Evolutionary conservation across 2,797 vertebrate species (phyloP), one percentile per base, ranked within the genome.

Genomic region (Aselliscus stoliczkanus): DNA sequence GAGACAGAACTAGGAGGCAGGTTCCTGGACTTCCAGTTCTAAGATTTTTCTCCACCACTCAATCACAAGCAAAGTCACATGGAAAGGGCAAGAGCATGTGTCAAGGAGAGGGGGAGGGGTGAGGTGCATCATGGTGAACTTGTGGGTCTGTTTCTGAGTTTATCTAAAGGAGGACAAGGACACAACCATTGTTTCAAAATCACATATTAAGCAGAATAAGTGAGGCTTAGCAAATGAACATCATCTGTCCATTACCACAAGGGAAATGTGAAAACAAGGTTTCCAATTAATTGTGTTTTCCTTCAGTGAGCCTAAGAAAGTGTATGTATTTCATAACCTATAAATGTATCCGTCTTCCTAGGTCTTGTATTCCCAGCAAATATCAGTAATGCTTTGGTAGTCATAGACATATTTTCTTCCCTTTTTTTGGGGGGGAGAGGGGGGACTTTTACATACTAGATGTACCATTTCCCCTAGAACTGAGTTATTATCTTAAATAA

Each of bases 401-500:
- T 20, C 37, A 14, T 3, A 60, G 75, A 87, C 52, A 25, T 52
- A 60, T 60, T 60, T 50, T 50, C 47, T 50, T 50, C 14, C 47
- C 42, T 81, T 93, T 96, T 95, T 96, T 69, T 21, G 42, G 4
- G 42, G 42, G 6, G 42, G 42, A 9, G 42, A 6, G 42, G 42
- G 42, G 42, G 42, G 42, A 42, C 39, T 60, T 97, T 79, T 79
- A 72, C 79, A 39, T 93, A 39, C 39, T 42, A 93, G 85, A 34
- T 96, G 7, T 15, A 88, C 5, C 23, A 0, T 87, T 88, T 92
- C 98, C 20, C 83, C 20, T 81, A 95, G 58, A 73, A 34, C 44
- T 84, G 11, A 80, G 15, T 94, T 95, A 93, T 62, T 95, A 76
- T 93, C 44, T 92, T 13, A 81, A 88, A 88, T 72, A 96, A 90